Evolutionary conservation across 2,888 invertebrate species (phyloP).

Genomic region (Portevinia maculata): DNA sequence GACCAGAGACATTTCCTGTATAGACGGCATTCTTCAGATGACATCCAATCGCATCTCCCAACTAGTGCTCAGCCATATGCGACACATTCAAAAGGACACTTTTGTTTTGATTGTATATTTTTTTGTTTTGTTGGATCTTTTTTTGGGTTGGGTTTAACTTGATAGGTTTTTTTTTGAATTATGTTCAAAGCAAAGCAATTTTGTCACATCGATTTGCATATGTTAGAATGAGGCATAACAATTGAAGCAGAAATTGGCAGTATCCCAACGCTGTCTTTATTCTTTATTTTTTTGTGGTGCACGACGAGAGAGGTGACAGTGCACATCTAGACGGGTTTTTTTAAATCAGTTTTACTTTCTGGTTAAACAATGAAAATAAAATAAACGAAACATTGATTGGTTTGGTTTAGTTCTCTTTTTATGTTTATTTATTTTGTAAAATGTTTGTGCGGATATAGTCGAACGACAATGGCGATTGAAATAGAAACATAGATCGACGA

Average conservation of each 20-base stretch:
- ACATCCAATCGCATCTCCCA: slow-evolving; percentile 42
- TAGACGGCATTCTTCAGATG: slow-evolving; percentile 39
- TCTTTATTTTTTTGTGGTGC: slow-evolving; percentile 13
- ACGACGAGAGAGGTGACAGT: slow-evolving; percentile 38
- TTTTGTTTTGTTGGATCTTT: not conserved
- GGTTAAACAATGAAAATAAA: slow-evolving; percentile 26
- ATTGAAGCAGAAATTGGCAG: slow-evolving; percentile 60
- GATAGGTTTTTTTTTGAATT: slow-evolving; percentile 2
- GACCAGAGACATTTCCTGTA: slow-evolving; percentile 51
- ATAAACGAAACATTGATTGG: slow-evolving; percentile 33
- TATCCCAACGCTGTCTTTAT: slow-evolving; percentile 54
- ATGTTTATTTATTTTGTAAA: slow-evolving; percentile 10
- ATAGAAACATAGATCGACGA: no score
- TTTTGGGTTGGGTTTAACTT: not conserved
- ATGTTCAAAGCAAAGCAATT: slow-evolving; percentile 59
- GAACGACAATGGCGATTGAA: not conserved
- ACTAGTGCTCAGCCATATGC: slow-evolving; percentile 10
- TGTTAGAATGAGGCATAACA: slow-evolving; percentile 59
- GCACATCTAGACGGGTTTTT: slow-evolving; percentile 39
- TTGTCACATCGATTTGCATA: slow-evolving; percentile 72
- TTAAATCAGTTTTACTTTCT: slow-evolving; percentile 60
- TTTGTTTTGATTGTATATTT: slow-evolving; percentile 2
- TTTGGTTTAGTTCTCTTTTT: slow-evolving; percentile 18
- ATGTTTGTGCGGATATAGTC: not conserved
- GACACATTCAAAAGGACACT: slow-evolving; percentile 41